phyloP scores from a whole-genome alignment of 2,113 vertebrate species.

The Mystacornis crossleyi region DNA sequence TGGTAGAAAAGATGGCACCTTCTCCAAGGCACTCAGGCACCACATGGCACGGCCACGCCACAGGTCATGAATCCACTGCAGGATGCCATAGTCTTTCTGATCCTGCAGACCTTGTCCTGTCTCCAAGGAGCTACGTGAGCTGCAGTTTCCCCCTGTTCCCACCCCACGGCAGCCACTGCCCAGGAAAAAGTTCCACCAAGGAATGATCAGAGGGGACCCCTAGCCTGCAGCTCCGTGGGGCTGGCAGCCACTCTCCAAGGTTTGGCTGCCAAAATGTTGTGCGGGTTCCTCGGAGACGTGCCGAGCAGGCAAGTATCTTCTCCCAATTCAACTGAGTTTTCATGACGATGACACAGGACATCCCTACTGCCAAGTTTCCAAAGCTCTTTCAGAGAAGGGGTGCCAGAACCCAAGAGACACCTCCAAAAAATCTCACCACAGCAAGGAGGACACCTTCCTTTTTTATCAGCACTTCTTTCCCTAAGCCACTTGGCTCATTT shows the following conservation, averaged over 20 bases:
- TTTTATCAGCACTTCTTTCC: not conserved
- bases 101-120: not conserved
- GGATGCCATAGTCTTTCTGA: not conserved
- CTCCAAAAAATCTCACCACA: not conserved
- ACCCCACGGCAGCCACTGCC: rapidly evolving
- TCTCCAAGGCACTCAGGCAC: not conserved
- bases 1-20: not conserved
- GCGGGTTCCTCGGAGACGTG: not conserved
- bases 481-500: not conserved
- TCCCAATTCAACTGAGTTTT: not conserved
- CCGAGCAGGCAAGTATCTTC: not conserved
- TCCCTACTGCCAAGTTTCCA: conserved; percentile 23
- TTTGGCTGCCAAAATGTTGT: not conserved
- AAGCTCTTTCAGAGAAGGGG: not conserved
- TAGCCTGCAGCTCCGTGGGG: not conserved
- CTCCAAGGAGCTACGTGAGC: rapidly evolving
- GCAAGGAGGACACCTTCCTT: rapidly evolving
- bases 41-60: rapidly evolving
- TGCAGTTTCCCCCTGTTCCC: rapidly evolving
- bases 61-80: not conserved
- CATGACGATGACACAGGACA: conserved; percentile 31
- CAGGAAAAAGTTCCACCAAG: not conserved
- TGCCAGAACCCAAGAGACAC: not conserved
- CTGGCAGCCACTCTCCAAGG: not conserved
- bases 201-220: not conserved